Evolutionary conservation across 2,888 invertebrate species (phyloP).

Genomic region (Apodemia hepburni): DNA sequence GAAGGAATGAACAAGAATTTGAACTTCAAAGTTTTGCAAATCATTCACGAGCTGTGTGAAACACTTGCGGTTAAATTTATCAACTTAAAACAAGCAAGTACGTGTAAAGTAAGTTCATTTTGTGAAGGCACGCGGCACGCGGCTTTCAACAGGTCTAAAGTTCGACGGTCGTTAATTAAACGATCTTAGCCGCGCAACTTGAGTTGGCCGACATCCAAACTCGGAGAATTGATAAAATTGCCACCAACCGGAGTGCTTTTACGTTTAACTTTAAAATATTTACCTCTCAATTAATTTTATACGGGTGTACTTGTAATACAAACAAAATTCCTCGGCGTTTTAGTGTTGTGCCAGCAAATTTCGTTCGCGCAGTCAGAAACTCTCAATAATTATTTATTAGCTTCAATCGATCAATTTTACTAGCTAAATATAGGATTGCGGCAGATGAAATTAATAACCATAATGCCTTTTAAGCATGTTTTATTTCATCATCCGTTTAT

Average conservation of each 20-base stretch:
- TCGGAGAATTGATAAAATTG: slow-evolving; percentile 66
- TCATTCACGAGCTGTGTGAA: slow-evolving; percentile 5
- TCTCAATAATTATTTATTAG: no score
- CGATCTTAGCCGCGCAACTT: slow-evolving; percentile 67
- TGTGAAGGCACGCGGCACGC: slow-evolving; percentile 47
- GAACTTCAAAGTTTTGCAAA: neutral
- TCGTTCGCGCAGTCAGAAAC: no score
- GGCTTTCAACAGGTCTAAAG: slow-evolving; percentile 77
- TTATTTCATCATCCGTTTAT: no score
- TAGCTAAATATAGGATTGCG: no score
- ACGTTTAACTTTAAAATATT: slow-evolving; percentile 35
- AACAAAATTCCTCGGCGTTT: neutral
- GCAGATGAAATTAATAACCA: no score
- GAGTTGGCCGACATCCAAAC: slow-evolving; percentile 63
- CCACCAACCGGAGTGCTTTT: slow-evolving; percentile 52
- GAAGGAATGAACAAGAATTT: no score
- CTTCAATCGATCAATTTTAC: no score
- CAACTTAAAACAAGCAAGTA: slow-evolving; percentile 47
- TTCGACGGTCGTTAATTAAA: slow-evolving; percentile 77
- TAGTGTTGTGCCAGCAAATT: no score
- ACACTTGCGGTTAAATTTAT: slow-evolving; percentile 38
- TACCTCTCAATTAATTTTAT: slow-evolving; percentile 6
- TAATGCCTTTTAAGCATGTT: no score
- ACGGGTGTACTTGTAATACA: neutral
- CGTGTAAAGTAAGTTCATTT: slow-evolving; percentile 60